Conservation (phyloP, 2,797 vertebrate species). For the Gorsachius magnificus region DNA sequence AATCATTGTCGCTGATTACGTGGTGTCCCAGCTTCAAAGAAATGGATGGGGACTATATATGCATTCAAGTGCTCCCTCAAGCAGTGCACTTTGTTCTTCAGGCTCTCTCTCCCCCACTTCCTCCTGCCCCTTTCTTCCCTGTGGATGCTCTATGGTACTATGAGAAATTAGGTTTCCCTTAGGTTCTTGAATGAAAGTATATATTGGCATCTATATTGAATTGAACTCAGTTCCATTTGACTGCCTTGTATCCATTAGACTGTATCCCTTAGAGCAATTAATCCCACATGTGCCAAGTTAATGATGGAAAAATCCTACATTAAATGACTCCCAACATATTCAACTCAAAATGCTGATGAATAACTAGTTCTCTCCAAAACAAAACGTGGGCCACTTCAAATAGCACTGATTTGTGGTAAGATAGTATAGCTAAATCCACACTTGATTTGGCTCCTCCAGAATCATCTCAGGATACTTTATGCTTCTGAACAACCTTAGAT, state of each 20-base stretch:
- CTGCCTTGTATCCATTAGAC: neutral
- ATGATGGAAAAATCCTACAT: neutral
- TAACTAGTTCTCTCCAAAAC: neutral
- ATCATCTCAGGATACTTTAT: neutral
- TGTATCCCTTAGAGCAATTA: neutral
- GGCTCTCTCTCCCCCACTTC: accelerated
- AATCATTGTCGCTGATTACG: neutral
- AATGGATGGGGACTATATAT: neutral
- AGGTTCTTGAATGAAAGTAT: neutral
- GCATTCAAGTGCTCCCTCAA: neutral
- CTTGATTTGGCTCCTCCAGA: neutral
- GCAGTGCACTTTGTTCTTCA: neutral
- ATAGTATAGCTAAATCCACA: neutral
- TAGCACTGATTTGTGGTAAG: neutral
- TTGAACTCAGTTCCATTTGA: neutral
- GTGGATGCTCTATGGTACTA: neutral
- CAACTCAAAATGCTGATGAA: neutral
- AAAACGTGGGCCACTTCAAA: neutral
- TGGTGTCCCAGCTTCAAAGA: neutral
- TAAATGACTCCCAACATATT: neutral
- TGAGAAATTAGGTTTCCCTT: neutral
- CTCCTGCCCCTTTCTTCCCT: neutral
- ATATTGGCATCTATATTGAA: neutral
- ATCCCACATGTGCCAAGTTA: neutral
- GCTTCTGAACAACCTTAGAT: neutral